Evolutionary conservation across 2,888 invertebrate genomes (phyloP), one percentile per base, ranked within the genome.

Genomic region (Stenodera caucasica): DNA sequence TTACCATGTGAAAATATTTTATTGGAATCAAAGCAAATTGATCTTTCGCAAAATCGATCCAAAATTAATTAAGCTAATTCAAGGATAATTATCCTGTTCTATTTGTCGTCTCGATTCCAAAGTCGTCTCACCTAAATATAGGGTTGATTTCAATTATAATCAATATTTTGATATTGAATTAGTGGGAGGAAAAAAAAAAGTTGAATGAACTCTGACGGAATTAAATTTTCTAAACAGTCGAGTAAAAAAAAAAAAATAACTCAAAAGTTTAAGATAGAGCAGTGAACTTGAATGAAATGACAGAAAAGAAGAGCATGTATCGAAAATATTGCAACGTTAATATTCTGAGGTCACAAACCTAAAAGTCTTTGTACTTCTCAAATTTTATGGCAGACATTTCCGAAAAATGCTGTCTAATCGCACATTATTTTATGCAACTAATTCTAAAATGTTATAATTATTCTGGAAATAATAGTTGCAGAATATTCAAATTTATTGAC

Each of bases 281-380:
- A 60, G 55, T 60, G 45, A 45, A 45, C 45, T 45, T 45, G 21
- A 35, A 14, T 14, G 6, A 35, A 35, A 14, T 4, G 35, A 35
- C 35, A 35, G 14, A 35, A 15, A n/a, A n/a, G n/a, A n/a, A n/a
- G n/a, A n/a, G n/a, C n/a, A n/a, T n/a, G n/a, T n/a, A n/a, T n/a
- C n/a, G n/a, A 33, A 33, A 33, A 12, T 7, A 63, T 64, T 52
- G 62, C 65, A 62, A 62, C 64, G 60, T 66, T 66, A 60, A n/a
- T 53, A 60, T 67, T 64, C 58, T 60, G 67, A 67, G 69, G 69
- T 69, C 67, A 66, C 62, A 67, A 62, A 68, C 64, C 67, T 66
- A 49, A 29, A 35, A 53, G 37, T 12, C 49, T 29, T 26, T 45
- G 37, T 55, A 49, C 35, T 35, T 14, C 35, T 14, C 35, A n/a